These are phyloP conservation scores for human (Homo sapiens) DNA, from an alignment of 2,113 vertebrate species.

Conservation along the genomic window DNA sequence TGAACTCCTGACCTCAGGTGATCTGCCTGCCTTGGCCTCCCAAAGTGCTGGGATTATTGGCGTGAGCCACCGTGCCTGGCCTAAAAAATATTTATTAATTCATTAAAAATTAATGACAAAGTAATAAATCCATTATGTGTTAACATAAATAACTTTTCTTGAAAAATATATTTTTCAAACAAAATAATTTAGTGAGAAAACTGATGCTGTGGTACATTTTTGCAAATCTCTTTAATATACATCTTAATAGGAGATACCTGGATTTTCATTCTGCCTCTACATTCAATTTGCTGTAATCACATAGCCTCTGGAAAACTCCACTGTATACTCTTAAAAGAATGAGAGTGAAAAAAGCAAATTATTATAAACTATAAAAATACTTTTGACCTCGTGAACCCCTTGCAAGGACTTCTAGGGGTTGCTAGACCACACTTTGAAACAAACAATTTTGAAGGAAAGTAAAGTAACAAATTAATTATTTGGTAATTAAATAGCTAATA, in stretches of 20 bases:
- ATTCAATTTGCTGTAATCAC: neutral
- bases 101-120: neutral
- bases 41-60: too few relatives aligned
- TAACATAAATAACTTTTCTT: neutral
- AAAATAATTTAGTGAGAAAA: neutral
- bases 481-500: neutral
- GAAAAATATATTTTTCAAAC: neutral
- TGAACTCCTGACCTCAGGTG: too few relatives aligned
- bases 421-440: neutral
- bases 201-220: neutral
- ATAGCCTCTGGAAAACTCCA: neutral
- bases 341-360: neutral
- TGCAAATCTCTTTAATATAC: neutral
- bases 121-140: neutral
- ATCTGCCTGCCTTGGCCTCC: too few relatives aligned
- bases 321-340: neutral
- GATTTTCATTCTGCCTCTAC: neutral
- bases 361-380: conserved; percentile 13
- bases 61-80: too few relatives aligned
- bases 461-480: neutral
- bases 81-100: neutral
- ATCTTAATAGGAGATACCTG: neutral
- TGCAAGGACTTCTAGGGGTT: neutral
- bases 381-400: neutral
- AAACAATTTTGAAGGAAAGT: neutral